phyloP scores from a whole-genome alignment of 2,888 invertebrate genomes.

The Amblyjoppa fuscipennis region DNA sequence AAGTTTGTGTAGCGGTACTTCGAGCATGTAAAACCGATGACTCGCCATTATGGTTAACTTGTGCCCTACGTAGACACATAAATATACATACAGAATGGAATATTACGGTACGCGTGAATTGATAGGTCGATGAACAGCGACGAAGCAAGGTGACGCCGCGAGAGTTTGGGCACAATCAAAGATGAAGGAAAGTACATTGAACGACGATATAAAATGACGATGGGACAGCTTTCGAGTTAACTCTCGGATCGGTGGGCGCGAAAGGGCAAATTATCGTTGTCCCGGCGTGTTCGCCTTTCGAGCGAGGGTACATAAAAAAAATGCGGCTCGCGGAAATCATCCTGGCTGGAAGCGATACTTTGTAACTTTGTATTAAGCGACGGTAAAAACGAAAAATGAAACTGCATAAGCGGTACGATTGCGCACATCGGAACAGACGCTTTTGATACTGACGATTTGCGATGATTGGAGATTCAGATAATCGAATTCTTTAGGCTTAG shows the following conservation, averaged over 20 bases:
- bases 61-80: neutral
- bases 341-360: neutral
- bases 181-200: slow-evolving; percentile 7
- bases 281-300: neutral
- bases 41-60: slow-evolving; percentile 28
- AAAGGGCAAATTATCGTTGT: slow-evolving; percentile 3
- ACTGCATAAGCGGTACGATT: neutral
- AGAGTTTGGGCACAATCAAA: neutral
- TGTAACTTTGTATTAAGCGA: neutral
- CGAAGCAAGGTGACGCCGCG: neutral
- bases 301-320: neutral
- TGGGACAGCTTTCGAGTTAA: slow-evolving; percentile 1
- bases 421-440: neutral
- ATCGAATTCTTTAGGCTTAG: slow-evolving; percentile 51
- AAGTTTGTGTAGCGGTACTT: slow-evolving; percentile 57
- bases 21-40: slow-evolving; percentile 32
- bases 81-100: neutral
- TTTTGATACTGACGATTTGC: neutral
- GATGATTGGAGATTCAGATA: slow-evolving; percentile 58
- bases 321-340: neutral
- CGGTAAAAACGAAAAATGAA: neutral
- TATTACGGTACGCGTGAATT: slow-evolving; percentile 13
- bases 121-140: slow-evolving; percentile 5
- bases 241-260: slow-evolving; percentile 5
- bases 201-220: slow-evolving; percentile 34